These are phyloP conservation scores for Macrocentrus cingulum DNA, from an alignment of 1,140 invertebrate genomes.

Conservation along the genomic window DNA sequence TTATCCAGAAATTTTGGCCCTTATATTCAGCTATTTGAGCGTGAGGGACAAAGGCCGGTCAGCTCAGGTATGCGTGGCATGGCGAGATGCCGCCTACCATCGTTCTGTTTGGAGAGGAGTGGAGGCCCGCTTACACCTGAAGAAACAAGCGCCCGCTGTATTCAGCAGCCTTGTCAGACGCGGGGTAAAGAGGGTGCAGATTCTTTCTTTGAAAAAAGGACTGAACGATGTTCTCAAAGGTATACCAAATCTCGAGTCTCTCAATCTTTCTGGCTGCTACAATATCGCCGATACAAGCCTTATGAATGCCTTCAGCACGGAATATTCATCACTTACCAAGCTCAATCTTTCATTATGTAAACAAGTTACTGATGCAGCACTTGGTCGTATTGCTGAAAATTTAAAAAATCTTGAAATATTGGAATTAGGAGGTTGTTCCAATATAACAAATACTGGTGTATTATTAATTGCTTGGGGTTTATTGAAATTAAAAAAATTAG, in stretches of 20 bases:
- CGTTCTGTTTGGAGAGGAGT: conserved; percentile 91
- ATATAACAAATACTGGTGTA: conserved; percentile 85
- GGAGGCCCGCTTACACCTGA: conserved; percentile 85
- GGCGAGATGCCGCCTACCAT: conserved; percentile 89
- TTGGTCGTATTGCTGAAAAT: conserved; percentile 80
- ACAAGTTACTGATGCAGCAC: conserved; percentile 85
- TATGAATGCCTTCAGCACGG: conserved; percentile 75
- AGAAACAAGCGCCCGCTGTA: conserved; percentile 77
- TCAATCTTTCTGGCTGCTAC: conserved; percentile 91
- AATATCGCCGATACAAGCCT: conserved; percentile 84
- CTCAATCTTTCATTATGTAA: conserved; percentile 92
- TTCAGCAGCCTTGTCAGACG: conserved; percentile 83
- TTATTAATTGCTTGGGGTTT: conserved; percentile 83
- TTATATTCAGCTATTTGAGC: conserved; percentile 88
- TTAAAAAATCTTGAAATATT: conserved; percentile 85
- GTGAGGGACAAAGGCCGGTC: conserved; percentile 86
- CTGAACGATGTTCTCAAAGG: conserved; percentile 84
- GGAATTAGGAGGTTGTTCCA: conserved; percentile 87
- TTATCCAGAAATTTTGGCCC: conserved; percentile 88
- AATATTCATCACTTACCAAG: conserved; percentile 72
- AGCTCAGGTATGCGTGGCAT: conserved; percentile 85
- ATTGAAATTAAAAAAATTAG: conserved; percentile 78
- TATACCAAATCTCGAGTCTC: conserved; percentile 81
- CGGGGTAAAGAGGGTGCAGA: conserved; percentile 86
- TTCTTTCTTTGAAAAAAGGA: conserved; percentile 82